Base-by-base conservation (phyloP, 2,113 vertebrate genomes). In the Elgaria multicarinata region DNA sequence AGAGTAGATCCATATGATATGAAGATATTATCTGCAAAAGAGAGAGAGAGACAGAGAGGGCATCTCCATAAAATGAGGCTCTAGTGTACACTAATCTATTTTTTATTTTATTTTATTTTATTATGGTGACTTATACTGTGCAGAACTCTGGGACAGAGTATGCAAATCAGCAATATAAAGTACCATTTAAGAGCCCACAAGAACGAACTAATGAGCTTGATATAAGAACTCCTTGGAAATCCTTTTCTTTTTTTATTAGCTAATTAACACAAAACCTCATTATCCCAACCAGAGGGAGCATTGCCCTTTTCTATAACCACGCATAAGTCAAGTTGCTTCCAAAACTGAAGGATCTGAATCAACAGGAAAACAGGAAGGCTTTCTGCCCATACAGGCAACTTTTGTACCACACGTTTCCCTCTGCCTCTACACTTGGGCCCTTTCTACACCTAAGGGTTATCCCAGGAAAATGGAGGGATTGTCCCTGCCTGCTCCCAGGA, bases 231-330 rank as follows among this genome's bases (percentile, higher is more conserved):
- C 84, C 89, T 95, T 90, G 90, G 93, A 91, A 93, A 93, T 80
- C 33, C 93, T 94, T 90, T 91, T 71, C 89, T 91, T 94, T 87
- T 95, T 94, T 87, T 22, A 83, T 95, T 89, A 86, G 90, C 93
- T 95, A 96, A 97, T 97, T 97, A 97, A 93, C 58, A 78, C 80
- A 96, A 91, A 96, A 90, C 80, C 89, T 97, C 94, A 97, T 97
- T 96, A 95, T 91, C 85, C 91, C 86, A 94, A 66, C 85, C 88
- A 96, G 82, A 58, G 66, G 94, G 72, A 89, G 64, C 71, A 90
- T 93, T 95, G 93, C 82, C 86, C 88, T 93, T 91, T 94, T 92
- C 89, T 88, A 95, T 92, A 90, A 67, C 22, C 90, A 87, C 80
- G 36, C 90, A 88, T 96, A 96, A 97, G 96, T 72, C 93, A 91